Conservation (phyloP, 2,113 vertebrate species). For the Hystrix brachyura region DNA sequence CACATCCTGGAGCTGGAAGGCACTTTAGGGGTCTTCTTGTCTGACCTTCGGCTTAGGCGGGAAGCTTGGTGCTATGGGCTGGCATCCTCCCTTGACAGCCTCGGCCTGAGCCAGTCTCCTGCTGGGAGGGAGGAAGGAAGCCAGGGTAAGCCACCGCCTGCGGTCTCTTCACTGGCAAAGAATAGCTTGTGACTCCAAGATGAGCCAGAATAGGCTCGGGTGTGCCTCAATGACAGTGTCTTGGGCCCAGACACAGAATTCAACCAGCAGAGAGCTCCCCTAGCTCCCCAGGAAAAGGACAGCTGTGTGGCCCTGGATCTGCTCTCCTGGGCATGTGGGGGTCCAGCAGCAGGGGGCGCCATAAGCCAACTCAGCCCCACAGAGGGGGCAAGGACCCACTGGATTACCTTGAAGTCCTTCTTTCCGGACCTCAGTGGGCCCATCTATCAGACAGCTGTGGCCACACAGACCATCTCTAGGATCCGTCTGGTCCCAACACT, state of each 20-base stretch:
- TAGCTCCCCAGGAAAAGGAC: background rate
- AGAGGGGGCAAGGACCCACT: fast-evolving
- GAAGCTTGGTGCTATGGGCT: background rate
- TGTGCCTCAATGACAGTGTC: background rate
- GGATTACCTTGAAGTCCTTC: too few relatives aligned
- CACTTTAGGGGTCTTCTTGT: background rate
- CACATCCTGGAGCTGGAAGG: background rate
- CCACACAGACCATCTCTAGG: background rate
- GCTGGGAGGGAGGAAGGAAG: background rate
- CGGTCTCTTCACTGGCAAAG: background rate
- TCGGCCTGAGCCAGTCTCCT: background rate
- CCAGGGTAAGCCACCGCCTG: background rate
- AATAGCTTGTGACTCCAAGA: background rate
- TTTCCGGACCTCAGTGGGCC: background rate
- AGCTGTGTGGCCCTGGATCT: background rate
- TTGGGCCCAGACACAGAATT: background rate
- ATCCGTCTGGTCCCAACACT: background rate
- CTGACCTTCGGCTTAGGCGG: background rate
- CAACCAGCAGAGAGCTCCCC: background rate
- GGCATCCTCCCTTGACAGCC: background rate
- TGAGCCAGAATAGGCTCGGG: background rate
- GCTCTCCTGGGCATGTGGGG: background rate
- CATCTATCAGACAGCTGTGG: background rate
- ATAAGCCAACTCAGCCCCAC: background rate
- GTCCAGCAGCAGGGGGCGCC: constrained; percentile 70